phyloP scores from a whole-genome alignment of 2,888 invertebrate species.

The Yponomeuta malinellus region DNA sequence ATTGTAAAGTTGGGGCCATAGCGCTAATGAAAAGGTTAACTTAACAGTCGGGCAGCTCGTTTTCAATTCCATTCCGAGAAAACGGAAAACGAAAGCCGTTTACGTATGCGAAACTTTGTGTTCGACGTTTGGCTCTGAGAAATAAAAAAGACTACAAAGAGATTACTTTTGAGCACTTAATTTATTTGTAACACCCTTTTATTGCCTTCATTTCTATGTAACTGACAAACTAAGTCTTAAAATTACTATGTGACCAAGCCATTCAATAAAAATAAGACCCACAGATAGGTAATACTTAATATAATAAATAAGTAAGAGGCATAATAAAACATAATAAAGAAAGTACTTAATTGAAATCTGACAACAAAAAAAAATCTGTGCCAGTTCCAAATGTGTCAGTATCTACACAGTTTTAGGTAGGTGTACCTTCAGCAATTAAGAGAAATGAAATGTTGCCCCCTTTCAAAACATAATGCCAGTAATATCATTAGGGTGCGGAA shows the following conservation, averaged over 20 bases:
- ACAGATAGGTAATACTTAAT: too few species aligned
- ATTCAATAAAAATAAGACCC: too few species aligned
- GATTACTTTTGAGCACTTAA: not conserved
- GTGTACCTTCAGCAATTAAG: not conserved
- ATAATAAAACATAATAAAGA: too few species aligned
- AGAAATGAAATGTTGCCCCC: conserved; percentile 21
- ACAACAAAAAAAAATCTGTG: too few species aligned
- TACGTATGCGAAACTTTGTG: not conserved
- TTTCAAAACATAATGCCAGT: conserved; percentile 44
- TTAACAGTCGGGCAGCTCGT: not conserved
- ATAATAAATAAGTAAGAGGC: too few species aligned
- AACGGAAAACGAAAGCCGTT: not conserved
- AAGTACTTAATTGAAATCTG: too few species aligned
- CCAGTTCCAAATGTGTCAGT: too few species aligned
- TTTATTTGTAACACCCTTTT: too few species aligned
- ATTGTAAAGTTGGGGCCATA: not conserved
- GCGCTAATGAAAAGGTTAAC: not conserved
- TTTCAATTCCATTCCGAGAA: not conserved
- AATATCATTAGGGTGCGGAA: conserved; percentile 52
- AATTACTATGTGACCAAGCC: too few species aligned
- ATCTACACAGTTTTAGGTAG: too few species aligned
- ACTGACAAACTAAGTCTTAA: too few species aligned
- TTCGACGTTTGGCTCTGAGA: not conserved
- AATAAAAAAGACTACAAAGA: not conserved
- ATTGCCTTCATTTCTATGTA: too few species aligned